Evolutionary conservation across 2,113 vertebrate species (phyloP).

Genomic region (Bathybates hornii): DNA sequence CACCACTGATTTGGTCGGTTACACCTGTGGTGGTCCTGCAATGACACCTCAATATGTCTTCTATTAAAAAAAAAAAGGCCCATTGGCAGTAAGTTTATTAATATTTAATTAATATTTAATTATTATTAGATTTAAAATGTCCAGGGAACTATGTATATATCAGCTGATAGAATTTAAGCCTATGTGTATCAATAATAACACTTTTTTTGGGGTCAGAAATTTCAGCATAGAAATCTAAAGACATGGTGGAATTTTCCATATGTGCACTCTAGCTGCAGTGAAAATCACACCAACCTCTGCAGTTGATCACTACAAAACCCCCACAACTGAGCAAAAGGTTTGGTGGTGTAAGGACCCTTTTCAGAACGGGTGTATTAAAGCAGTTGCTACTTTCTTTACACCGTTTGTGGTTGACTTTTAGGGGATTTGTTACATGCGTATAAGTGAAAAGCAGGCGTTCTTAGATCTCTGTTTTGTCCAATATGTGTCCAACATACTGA

Average conservation of each 20-base stretch:
- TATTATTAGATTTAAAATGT: not conserved
- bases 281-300: not conserved
- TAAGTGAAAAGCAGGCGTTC: not conserved
- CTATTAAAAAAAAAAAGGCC: not conserved
- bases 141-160: not conserved
- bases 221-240: not conserved
- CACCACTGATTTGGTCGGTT: not conserved
- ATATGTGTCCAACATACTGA: not conserved
- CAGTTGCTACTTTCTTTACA: not conserved
- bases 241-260: not conserved
- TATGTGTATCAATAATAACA: not conserved
- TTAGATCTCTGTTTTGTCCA: not conserved
- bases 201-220: not conserved
- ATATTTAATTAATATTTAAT: not conserved
- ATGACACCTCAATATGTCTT: not conserved
- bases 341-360: not conserved
- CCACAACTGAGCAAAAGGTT: not conserved
- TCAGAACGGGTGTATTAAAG: not conserved
- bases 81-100: not conserved
- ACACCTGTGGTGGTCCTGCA: not conserved
- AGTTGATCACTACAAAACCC: not conserved
- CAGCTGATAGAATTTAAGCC: not conserved
- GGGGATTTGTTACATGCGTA: not conserved
- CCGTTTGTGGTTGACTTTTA: not conserved
- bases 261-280: not conserved